Evolutionary conservation across 2,888 invertebrate genomes (phyloP).

Genomic region (Oxycera nigricornis): DNA sequence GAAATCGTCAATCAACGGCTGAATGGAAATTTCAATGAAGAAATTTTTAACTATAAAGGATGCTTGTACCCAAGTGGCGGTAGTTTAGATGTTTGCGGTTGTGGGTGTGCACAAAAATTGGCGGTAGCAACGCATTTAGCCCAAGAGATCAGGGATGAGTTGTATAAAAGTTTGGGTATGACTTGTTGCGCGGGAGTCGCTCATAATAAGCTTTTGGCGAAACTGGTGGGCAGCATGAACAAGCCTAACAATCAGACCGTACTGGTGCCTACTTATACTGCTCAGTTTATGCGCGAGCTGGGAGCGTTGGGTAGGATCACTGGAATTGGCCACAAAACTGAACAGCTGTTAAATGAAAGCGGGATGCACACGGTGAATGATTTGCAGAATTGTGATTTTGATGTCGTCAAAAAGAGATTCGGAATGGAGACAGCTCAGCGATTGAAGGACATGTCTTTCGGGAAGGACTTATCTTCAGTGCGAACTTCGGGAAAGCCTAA

Average conservation of each 20-base stretch:
- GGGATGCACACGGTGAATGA: conserved; percentile 73
- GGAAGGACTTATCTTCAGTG: conserved; percentile 76
- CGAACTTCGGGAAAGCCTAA: conserved; percentile 79
- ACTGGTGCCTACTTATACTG: conserved; percentile 73
- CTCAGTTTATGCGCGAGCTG: conserved; percentile 71
- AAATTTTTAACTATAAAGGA: conserved; percentile 56
- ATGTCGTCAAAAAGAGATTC: conserved; percentile 69
- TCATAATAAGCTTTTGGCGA: conserved; percentile 84
- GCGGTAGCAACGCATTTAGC: conserved; percentile 77
- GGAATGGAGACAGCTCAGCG: conserved; percentile 74
- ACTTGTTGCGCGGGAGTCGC: conserved; percentile 85
- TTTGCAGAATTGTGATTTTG: conserved; percentile 68
- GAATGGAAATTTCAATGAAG: conserved; percentile 48
- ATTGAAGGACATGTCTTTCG: conserved; percentile 74
- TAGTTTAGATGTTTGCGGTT: conserved; percentile 68
- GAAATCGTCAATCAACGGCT: conserved; percentile 59
- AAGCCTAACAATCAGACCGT: conserved; percentile 86
- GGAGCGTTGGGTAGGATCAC: conserved; percentile 71
- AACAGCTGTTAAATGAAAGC: conserved; percentile 69
- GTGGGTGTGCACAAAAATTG: conserved; percentile 77
- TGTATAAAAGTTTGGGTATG: conserved; percentile 73
- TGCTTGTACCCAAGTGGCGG: conserved; percentile 69
- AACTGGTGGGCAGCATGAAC: conserved; percentile 74
- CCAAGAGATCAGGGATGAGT: conserved; percentile 74
- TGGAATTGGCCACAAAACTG: conserved; percentile 78